Percentiles rank a stretch among this genome's conserved stretches.
phyloP scores from a whole-genome alignment of 2,888 invertebrate species.

The Drosophila ochracea region DNA sequence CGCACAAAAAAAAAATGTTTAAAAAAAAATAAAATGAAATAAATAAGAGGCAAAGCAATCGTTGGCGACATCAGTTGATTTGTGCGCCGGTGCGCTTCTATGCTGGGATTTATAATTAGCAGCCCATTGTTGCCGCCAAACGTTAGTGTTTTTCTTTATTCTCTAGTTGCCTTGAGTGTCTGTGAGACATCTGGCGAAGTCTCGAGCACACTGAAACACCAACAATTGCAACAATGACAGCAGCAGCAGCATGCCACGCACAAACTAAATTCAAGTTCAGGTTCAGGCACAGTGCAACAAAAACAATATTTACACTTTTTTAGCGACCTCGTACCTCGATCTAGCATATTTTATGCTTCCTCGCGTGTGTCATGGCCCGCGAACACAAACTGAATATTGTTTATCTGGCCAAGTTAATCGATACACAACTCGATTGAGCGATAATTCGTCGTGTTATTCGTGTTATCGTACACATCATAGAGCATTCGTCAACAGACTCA shows the following conservation, averaged over 20 bases:
- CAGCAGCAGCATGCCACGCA: slow-evolving; percentile 27
- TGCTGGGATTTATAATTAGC: slow-evolving; percentile 77
- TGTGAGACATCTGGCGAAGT: slow-evolving; percentile 34
- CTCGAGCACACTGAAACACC: slow-evolving; percentile 20
- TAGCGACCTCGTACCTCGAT: slow-evolving; percentile 44
- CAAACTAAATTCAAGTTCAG: slow-evolving; percentile 58
- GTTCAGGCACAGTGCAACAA: slow-evolving; percentile 23
- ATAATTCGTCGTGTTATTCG: not conserved
- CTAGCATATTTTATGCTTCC: slow-evolving; percentile 40
- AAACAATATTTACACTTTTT: slow-evolving; percentile 30
- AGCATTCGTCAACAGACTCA: not conserved
- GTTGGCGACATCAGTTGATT: slow-evolving; percentile 59
- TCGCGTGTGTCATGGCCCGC: slow-evolving; percentile 29
- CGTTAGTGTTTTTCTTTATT: slow-evolving; percentile 34
- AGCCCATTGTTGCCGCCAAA: slow-evolving; percentile 75
- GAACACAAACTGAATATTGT: slow-evolving; percentile 45
- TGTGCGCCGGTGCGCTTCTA: slow-evolving; percentile 62
- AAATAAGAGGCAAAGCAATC: slow-evolving; percentile 26
- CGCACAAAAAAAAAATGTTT: slow-evolving; percentile 33
- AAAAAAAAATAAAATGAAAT: slow-evolving; percentile 31
- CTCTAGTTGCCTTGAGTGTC: slow-evolving; percentile 61
- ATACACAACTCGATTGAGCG: slow-evolving; percentile 33
- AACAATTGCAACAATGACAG: slow-evolving; percentile 41
- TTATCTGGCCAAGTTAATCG: slow-evolving; percentile 46
- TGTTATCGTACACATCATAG: slow-evolving; percentile 8